Conservation (phyloP, 2,113 vertebrate species). For the Marmota flaviventris region DNA sequence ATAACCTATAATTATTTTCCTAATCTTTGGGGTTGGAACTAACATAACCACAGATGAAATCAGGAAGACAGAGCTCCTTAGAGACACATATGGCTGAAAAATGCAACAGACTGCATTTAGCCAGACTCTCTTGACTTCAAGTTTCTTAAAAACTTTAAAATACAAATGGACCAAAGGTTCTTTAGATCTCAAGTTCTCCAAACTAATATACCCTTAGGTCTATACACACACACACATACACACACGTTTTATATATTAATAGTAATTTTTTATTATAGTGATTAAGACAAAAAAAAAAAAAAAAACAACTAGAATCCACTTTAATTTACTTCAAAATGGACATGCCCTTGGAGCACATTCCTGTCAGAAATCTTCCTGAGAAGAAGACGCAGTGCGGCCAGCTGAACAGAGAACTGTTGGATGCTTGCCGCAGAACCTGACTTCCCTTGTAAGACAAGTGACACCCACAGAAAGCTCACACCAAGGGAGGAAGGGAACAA, state of each 20-base stretch:
- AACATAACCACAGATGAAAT: conserved; percentile 73
- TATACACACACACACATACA: not conserved
- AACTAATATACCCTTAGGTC: conserved; percentile 1
- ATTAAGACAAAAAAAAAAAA: conserved; percentile 26
- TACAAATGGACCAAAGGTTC: not conserved
- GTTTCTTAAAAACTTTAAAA: conserved; percentile 20
- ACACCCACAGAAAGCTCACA: not conserved
- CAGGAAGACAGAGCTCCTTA: not conserved
- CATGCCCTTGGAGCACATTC: not conserved
- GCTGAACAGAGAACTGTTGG: not conserved
- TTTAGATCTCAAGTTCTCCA: not conserved
- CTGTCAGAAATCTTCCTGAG: not conserved
- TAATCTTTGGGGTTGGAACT: conserved; percentile 66
- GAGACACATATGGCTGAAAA: conserved; percentile 51
- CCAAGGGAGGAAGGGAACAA: not conserved
- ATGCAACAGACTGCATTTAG: conserved; percentile 60
- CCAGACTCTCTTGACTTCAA: conserved; percentile 39
- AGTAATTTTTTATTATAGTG: not conserved
- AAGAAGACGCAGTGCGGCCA: not conserved
- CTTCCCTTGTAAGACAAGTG: not conserved
- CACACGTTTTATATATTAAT: not conserved
- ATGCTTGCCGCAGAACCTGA: not conserved
- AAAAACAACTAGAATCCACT: not conserved
- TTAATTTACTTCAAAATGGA: conserved; percentile 10
- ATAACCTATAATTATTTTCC: conserved; percentile 58